Evolutionary conservation across 2,113 vertebrate genomes (phyloP), one percentile per base, ranked within the genome.

Genomic region (Notothenia coriiceps): DNA sequence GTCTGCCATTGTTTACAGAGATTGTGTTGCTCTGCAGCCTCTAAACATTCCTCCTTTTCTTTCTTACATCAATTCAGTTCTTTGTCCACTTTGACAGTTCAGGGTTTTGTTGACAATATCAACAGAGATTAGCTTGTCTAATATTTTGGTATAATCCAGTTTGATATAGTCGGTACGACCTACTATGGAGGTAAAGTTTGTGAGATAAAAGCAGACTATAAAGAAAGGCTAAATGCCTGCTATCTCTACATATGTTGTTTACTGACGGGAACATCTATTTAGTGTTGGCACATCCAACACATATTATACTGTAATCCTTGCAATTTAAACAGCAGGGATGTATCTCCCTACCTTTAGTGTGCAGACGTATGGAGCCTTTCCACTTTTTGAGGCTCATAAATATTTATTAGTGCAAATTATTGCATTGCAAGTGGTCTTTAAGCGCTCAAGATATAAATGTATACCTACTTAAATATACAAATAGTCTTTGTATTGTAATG

Each of bases 121-220:
- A 91, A 92, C 91, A 91, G 35, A 83, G 87, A 87, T 91, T 81
- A 87, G 77, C 69, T 66, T 0, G 56, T 81, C 69, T 83, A 71
- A 88, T 90, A 86, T 88, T 92, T 83, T 79, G 46, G 18, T 52
- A 25, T 66, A 73, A 89, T 77, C 74, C 62, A 49, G 18, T 86
- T 66, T 84, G 73, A 70, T 3, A 29, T 29, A 29, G 29, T 4
- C 29, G 29, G 3, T 29, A 29, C 29, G 70, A 63, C 35, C 44
- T 44, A 17, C 55, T 20, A 25, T 17, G 47, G 47, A 66, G 65
- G 61, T 64, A 56, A 86, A 33, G 64, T 73, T 70, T 75, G 9
- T 43, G 46, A 59, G 61, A 43, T 57, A 69, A 70, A 55, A 49
- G 33, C 17, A 22, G 43, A 64, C 35, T 40, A 40, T 40, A 40